Conservation (phyloP, 2,113 vertebrate genomes). For the Aleadryas rufinucha region DNA sequence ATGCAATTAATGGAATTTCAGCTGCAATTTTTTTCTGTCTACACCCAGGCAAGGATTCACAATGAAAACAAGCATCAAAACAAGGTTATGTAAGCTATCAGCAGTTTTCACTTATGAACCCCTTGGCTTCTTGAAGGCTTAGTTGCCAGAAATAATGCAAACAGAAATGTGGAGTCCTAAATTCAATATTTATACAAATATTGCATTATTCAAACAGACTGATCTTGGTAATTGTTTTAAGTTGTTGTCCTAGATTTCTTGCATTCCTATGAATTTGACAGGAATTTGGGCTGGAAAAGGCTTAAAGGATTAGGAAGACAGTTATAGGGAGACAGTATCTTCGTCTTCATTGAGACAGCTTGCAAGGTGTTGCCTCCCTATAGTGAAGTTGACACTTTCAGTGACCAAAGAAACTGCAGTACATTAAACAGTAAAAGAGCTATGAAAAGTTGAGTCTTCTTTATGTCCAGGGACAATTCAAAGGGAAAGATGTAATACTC, state of each 20-base stretch:
- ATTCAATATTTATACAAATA: conserved; percentile 1
- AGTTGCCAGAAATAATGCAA: background rate
- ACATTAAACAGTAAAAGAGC: background rate
- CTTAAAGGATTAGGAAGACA: background rate
- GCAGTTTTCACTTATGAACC: background rate
- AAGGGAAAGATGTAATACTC: background rate
- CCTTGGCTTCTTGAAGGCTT: background rate
- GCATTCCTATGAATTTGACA: background rate
- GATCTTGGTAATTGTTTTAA: background rate
- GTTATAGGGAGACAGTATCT: background rate
- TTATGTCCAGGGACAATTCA: background rate
- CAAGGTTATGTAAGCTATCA: background rate
- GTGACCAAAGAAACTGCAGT: background rate
- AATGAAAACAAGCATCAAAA: conserved; percentile 2
- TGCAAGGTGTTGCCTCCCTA: background rate
- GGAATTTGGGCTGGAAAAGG: background rate
- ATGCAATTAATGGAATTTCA: background rate
- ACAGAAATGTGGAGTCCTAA: background rate
- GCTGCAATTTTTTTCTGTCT: background rate
- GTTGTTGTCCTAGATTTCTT: background rate
- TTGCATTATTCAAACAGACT: background rate
- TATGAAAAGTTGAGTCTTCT: background rate
- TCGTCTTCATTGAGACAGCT: background rate
- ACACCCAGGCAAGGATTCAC: background rate
- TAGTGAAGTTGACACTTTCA: background rate